Evolutionary conservation across 92 coral and sea anemone species (phyloP).

Genomic region (Virgularia gustaviana): DNA sequence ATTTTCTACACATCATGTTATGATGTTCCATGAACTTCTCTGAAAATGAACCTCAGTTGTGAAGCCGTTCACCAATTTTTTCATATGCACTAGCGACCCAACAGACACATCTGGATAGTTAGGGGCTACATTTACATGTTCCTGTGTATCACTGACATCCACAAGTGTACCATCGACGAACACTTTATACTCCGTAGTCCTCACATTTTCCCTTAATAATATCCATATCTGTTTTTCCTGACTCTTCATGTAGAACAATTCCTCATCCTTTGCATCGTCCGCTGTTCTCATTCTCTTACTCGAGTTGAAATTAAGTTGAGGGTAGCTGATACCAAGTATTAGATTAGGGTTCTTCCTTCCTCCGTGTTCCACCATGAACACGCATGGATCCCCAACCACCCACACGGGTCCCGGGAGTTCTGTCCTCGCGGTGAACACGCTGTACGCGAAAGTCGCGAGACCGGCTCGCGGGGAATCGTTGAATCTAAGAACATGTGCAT

Average conservation of each 20-base stretch:
- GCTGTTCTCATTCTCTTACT: slow-evolving; percentile 18
- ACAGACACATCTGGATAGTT: neutral
- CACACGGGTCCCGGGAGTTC: slow-evolving; percentile 45
- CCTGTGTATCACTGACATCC: slow-evolving; percentile 4
- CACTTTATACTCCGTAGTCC: neutral
- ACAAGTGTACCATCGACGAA: slow-evolving; percentile 36
- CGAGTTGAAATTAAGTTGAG: slow-evolving; percentile 29
- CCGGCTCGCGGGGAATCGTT: slow-evolving; percentile 38
- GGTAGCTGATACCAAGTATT: slow-evolving; percentile 20
- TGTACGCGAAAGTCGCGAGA: slow-evolving; percentile 45
- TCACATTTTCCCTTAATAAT: slow-evolving; percentile 5
- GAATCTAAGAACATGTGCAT: slow-evolving; percentile 62
- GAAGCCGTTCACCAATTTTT: slow-evolving; percentile 26
- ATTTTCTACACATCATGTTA: too few species aligned
- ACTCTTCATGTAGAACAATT: slow-evolving; percentile 22
- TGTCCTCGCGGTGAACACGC: slow-evolving; percentile 29
- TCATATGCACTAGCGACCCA: slow-evolving; percentile 7
- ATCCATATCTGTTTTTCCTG: slow-evolving; percentile 11
- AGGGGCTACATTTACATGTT: slow-evolving; percentile 5
- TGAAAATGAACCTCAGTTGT: slow-evolving; percentile 32
- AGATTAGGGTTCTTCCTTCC: slow-evolving; percentile 18
- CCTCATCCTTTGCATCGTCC: slow-evolving; percentile 10
- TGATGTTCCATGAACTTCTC: neutral
- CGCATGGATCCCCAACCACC: slow-evolving; percentile 32
- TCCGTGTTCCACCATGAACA: slow-evolving; percentile 57